Percentiles rank a stretch among this genome's conserved stretches.
These are phyloP conservation scores for Thermophis baileyi DNA, from an alignment of 2,113 vertebrate genomes.

Conservation along the genomic window DNA sequence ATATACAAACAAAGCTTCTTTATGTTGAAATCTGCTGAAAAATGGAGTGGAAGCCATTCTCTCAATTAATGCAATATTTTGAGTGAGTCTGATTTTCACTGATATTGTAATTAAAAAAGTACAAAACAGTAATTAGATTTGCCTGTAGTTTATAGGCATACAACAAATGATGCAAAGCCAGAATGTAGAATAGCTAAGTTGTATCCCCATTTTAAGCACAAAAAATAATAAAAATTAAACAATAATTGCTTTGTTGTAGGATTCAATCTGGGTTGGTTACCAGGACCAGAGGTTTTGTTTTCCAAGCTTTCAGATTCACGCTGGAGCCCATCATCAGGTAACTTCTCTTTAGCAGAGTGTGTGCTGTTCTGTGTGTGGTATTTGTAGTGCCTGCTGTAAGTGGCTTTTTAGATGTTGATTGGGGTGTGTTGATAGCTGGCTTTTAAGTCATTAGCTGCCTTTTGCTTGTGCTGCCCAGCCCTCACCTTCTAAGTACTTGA, in stretches of 20 bases:
- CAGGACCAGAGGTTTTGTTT: not conserved
- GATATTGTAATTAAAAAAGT: not conserved
- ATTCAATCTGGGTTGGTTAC: not conserved
- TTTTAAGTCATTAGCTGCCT: not conserved
- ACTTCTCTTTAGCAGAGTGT: not conserved
- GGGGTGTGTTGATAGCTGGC: not conserved
- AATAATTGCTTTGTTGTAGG: too few species aligned
- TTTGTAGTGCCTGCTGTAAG: not conserved
- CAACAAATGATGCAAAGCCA: slow-evolving; percentile 15
- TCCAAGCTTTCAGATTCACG: not conserved
- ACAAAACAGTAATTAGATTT: not conserved
- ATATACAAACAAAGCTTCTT: not conserved
- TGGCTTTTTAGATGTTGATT: not conserved
- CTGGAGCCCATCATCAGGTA: not conserved
- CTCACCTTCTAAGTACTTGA: not conserved
- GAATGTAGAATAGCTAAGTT: slow-evolving; percentile 11
- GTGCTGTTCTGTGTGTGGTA: not conserved
- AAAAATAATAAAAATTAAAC: not conserved
- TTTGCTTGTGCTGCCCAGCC: not conserved
- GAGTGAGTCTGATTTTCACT: not conserved
- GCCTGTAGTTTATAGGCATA: slow-evolving; percentile 28
- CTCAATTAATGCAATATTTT: not conserved
- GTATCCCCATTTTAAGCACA: slow-evolving; percentile 16
- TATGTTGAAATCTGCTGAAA: not conserved
- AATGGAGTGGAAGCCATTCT: not conserved